Evolutionary conservation across 1,140 invertebrate genomes (phyloP), one percentile per base, ranked within the genome.

Genomic region (Papilio machaon): DNA sequence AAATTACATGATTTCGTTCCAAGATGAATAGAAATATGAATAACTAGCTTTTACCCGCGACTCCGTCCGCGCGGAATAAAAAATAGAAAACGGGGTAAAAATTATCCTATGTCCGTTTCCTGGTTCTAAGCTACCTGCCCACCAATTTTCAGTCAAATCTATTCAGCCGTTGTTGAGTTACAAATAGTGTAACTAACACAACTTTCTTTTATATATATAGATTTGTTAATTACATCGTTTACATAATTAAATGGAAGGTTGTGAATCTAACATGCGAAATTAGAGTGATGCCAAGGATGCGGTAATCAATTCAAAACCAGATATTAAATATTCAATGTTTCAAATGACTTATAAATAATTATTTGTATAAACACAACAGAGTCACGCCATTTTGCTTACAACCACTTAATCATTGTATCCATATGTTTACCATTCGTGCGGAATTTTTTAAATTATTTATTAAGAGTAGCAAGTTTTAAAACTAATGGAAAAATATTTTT

Each of bases 391-490:
- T 35, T 35, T 70, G 23, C 30, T 70, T 38, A 38, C 30, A 70
- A 70, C 30, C 1, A 70, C 3, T 70, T 38, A 70, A 70, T 15
- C 30, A 10, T 67, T 70, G 30, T 35, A 3, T 67, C 64, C 11
- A 35, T 67, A 60, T 23, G 19, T 60, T 60, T 19, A 60, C 17
- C 2, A 60, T 60, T 9, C 58, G 8, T 19, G n/a, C n/a, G 19
- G 19, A 60, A 60, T 17, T 17, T 17, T 54, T 54, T 10, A 2
- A 82, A 78, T 67, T 17, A 79, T 19, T 43, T 67, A 76, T 23
- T 60, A 80, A 67, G 47, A 76, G 38, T 43, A 23, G 54, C 30
- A 74, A 70, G 11, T 15, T 79, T 60, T 9, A 52, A 81, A 17
- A 49, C 49, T 23, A 52, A 13, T 60, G n/a, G 30, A 19, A 17